Conservation (phyloP, 2,888 invertebrate genomes). For the Apamea epomidion region DNA sequence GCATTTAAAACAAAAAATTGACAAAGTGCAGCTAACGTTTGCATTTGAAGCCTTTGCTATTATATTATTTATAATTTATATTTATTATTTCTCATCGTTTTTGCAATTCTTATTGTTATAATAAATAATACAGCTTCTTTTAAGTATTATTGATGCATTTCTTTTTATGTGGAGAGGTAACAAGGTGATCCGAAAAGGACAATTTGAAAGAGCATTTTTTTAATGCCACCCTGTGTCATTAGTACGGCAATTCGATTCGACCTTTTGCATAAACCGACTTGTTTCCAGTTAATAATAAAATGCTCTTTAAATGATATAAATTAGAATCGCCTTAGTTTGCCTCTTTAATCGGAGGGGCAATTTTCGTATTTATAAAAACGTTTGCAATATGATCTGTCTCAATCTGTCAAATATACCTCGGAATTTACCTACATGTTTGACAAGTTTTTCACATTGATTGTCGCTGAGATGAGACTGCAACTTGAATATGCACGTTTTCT, state of each 20-base stretch:
- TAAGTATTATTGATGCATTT: constrained; percentile 30
- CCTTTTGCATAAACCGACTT: not conserved
- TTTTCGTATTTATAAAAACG: too few species aligned
- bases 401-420: too few species aligned
- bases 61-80: too few species aligned
- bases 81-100: not conserved
- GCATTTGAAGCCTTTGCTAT: constrained; percentile 26
- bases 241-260: not conserved
- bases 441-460: too few species aligned
- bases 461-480: too few species aligned
- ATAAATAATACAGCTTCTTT: not conserved
- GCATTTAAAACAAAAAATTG: constrained; percentile 37
- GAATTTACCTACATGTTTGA: too few species aligned
- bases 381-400: too few species aligned
- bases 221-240: not conserved
- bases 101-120: not conserved
- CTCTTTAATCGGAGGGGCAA: too few species aligned
- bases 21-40: constrained; percentile 26
- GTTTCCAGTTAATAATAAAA: not conserved
- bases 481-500: too few species aligned
- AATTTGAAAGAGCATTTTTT: not conserved
- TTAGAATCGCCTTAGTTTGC: not conserved
- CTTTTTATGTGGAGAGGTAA: constrained; percentile 12
- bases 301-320: not conserved
- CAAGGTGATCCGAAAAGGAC: not conserved